A percentile compares a stretch with the other conserved stretches of the same genome.
phyloP scores from a whole-genome alignment of 2,113 vertebrate genomes.

The Pluvialis apricaria region DNA sequence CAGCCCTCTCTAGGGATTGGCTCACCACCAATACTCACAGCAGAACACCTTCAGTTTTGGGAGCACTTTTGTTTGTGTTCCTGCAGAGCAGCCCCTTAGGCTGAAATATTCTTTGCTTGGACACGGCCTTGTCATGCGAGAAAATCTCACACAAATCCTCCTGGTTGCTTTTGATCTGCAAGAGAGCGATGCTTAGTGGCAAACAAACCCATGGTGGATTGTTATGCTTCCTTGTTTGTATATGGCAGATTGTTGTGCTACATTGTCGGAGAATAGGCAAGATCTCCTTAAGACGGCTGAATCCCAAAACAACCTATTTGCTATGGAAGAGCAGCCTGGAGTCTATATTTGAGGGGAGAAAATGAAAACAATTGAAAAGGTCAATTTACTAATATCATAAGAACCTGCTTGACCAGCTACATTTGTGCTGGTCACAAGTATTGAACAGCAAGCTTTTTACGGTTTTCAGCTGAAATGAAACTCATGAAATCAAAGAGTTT shows the following conservation, averaged over 20 bases:
- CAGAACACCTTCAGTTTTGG: not conserved
- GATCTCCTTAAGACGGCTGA: not conserved
- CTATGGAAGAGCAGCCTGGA: not conserved
- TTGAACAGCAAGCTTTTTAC: not conserved
- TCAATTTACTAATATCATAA: not conserved
- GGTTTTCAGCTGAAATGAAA: not conserved
- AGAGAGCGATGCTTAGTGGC: not conserved
- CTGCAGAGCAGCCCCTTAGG: accelerated
- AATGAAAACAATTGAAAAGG: not conserved
- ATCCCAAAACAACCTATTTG: not conserved
- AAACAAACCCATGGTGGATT: not conserved
- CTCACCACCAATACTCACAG: not conserved
- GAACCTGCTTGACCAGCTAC: not conserved
- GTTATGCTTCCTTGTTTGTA: not conserved
- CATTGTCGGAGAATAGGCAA: not conserved
- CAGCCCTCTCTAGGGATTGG: not conserved
- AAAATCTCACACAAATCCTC: not conserved
- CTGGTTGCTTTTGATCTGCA: not conserved
- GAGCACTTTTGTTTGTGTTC: not conserved
- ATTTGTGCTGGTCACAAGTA: not conserved
- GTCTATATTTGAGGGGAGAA: not conserved
- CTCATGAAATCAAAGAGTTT: not conserved
- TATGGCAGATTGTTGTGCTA: not conserved
- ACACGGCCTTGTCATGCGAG: not conserved
- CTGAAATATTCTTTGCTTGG: not conserved